Evolutionary conservation across 2,797 vertebrate species (phyloP), one percentile per base, ranked within the genome.

Genomic region (Aphelocoma californica): DNA sequence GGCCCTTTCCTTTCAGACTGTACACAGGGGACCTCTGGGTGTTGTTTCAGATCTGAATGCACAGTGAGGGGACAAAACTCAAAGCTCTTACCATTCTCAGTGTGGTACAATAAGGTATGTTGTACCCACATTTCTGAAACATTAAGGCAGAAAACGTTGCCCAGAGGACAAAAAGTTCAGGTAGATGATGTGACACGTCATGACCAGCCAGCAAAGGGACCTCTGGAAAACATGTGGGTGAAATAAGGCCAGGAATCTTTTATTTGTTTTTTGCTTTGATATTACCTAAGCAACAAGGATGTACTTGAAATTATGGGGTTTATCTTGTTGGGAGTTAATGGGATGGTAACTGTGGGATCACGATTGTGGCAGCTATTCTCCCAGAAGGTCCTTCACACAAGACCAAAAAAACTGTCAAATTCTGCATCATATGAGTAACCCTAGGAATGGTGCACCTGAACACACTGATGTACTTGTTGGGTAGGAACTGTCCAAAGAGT

Each of bases 171-270:
- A 72, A 73, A 79, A 48, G 16, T 21, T 18, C 32, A 62, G n/a
- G 36, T 14, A 90, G 56, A n/a, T 13, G 14, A 60, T 32, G 19
- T 10, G 10, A 50, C 38, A 51, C 0, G 0, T 36, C 56, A 48
- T 60, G 32, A 53, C 3, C 36, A 74, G 36, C 8, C 50, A 57
- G 9, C 10, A n/a, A 83, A 78, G 45, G 5, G 8, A 61, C 7
- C 20, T 62, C 70, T 74, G 61, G 40, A 81, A 85, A 89, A 48
- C 0, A 20, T 23, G 44, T 70, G 32, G 6, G 17, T 64, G 48
- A 86, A 47, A 88, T 45, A 47, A 82, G 8, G 32, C 9, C 53
- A 50, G 34, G 25, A 90, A 67, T 38, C 2, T 32, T 65, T 56
- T 24, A 11, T 58, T 47, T 69, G 9, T 9, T 78, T 75, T 84